Conservation (phyloP, 1,140 invertebrate species). For the Theocolax elegans region DNA sequence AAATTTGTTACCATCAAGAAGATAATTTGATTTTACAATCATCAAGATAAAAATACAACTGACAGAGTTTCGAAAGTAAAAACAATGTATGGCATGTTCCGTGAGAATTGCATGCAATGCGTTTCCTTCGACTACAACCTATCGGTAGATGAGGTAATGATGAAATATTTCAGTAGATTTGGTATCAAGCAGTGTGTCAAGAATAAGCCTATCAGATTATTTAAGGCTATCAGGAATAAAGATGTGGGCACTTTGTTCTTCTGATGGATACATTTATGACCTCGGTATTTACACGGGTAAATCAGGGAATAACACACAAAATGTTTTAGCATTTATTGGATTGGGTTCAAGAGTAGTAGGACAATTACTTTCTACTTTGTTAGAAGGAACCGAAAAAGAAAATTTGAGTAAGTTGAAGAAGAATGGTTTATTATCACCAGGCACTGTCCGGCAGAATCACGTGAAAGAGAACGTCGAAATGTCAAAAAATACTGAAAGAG, state of each 20-base stretch:
- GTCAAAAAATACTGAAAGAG: slow-evolving; percentile 2
- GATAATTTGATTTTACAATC: too few species aligned
- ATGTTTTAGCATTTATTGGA: too few species aligned
- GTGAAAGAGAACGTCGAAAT: slow-evolving; percentile 5
- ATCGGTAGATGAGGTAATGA: slow-evolving; percentile 1
- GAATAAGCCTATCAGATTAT: background rate
- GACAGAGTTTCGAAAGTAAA: background rate
- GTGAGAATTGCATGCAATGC: too few species aligned
- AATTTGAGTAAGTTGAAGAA: background rate
- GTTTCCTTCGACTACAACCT: too few species aligned
- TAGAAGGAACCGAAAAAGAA: too few species aligned
- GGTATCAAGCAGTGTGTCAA: background rate
- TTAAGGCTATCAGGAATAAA: background rate
- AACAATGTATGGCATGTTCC: too few species aligned
- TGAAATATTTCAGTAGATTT: slow-evolving; percentile 1
- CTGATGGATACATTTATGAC: too few species aligned
- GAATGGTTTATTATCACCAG: background rate
- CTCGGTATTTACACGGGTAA: too few species aligned
- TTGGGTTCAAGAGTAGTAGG: background rate
- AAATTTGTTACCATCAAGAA: too few species aligned
- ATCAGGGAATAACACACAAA: too few species aligned
- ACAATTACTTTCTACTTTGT: background rate
- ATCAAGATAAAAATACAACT: background rate
- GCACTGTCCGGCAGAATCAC: background rate
- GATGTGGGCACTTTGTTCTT: too few species aligned